Evolutionary conservation across 2,797 vertebrate species (phyloP), one percentile per base, ranked within the genome.

Genomic region (Apogon talboti): DNA sequence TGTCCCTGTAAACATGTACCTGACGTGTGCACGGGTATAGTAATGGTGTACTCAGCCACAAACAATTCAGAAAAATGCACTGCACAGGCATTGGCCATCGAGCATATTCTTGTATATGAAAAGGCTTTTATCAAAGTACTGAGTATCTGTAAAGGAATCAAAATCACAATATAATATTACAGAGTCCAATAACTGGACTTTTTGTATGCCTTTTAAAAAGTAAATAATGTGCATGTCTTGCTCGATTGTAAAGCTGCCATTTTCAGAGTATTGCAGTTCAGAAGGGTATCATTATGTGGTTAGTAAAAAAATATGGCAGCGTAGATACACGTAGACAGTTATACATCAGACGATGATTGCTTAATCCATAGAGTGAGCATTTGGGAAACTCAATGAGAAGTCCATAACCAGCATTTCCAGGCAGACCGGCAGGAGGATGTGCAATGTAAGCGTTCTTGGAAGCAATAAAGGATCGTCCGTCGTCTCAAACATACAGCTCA

Each of bases 331-430:
- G 41, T 48, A 41, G 77, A 65, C 71, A 66, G 33, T 55, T 63
- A 60, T 65, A 69, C 58, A 30, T 72, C 77, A 74, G 66, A 52
- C 24, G 0, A 46, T 74, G 70, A 84, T 87, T 82, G 72, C 62
- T 79, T 83, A 79, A 87, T 88, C 82, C 47, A 78, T 81, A 66
- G 69, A 81, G 64, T 65, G 69, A 84, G 60, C 12, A 53, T 87
- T 83, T 82, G 69, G 82, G 81, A 84, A 87, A 87, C 72, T 83
- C 80, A 74, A 75, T 83, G 81, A 77, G 79, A 86, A 46, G 58
- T 68, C 79, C 66, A 67, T 68, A 71, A 73, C 28, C 66, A 33
- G 47, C 64, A 16, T 69, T 87, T 88, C 78, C 86, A 50, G 65
- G 85, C 78, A 87, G 72, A 57, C 65, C 19, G 19, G 69, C 37